Evolutionary conservation across 2,113 vertebrate species (phyloP).

Genomic region (Oreotragus oreotragus): DNA sequence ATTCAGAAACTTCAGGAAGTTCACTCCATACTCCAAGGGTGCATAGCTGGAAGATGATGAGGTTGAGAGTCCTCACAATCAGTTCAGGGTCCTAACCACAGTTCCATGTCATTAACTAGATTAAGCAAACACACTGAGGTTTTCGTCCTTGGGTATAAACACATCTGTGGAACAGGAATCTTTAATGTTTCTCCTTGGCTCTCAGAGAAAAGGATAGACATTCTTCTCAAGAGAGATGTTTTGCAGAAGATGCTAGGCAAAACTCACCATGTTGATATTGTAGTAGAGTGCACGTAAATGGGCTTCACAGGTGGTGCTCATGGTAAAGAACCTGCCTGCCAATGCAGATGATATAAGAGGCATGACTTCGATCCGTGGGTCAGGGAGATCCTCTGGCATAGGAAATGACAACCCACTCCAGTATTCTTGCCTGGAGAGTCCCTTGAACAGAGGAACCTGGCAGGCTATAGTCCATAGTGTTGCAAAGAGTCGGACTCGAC

Average conservation of each 20-base stretch:
- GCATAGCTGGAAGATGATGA: not conserved
- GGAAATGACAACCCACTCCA: not conserved
- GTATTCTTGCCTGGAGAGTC: not conserved
- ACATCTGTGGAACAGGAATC: not conserved
- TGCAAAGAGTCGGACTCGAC: fast-evolving
- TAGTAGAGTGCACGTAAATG: not conserved
- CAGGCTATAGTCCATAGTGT: not conserved
- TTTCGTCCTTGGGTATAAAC: not conserved
- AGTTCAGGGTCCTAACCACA: not conserved
- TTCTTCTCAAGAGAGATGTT: not conserved
- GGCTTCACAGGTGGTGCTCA: not conserved
- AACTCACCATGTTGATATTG: not conserved
- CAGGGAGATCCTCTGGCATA: not conserved
- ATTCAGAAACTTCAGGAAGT: not conserved
- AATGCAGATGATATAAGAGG: not conserved
- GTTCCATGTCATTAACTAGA: not conserved
- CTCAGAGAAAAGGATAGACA: not conserved
- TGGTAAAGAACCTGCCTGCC: not conserved
- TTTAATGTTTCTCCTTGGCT: not conserved
- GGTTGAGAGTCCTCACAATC: not conserved
- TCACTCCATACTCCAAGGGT: not conserved
- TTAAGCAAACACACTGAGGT: not conserved
- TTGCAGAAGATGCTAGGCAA: not conserved
- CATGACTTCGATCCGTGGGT: not conserved
- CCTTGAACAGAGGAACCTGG: not conserved